Percentiles rank a stretch among this genome's conserved stretches.
Evolutionary conservation across 2,113 vertebrate species (phyloP).

Genomic region (Seriola quinqueradiata): DNA sequence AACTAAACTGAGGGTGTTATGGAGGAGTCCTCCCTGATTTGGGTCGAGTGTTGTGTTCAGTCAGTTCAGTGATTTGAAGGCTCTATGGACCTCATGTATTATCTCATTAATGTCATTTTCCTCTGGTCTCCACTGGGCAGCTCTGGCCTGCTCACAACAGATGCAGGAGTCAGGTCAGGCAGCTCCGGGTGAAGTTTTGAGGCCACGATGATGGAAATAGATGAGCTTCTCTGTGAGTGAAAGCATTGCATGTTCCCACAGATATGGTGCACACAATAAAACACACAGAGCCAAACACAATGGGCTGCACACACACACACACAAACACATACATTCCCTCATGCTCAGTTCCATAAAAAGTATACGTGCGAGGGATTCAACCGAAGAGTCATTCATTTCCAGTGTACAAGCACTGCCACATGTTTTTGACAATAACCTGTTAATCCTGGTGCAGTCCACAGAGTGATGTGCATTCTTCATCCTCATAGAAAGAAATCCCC

Average conservation of each 20-base stretch:
- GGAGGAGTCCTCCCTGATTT: neutral
- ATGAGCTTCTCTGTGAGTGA: constrained; percentile 24
- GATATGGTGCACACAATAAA: neutral
- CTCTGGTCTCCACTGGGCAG: neutral
- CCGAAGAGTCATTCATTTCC: constrained; percentile 75
- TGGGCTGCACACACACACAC: neutral
- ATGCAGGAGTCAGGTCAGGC: constrained; percentile 20
- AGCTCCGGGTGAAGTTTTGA: constrained; percentile 33
- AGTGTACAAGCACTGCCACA: constrained; percentile 63
- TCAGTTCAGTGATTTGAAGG: neutral
- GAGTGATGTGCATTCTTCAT: constrained; percentile 27
- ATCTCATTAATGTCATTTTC: constrained; percentile 43
- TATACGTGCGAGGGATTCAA: constrained; percentile 16
- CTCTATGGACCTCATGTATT: constrained; percentile 36
- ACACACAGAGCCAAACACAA: neutral
- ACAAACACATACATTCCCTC: neutral
- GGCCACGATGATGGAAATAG: constrained; percentile 45
- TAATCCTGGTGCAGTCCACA: constrained; percentile 64
- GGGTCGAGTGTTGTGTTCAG: neutral
- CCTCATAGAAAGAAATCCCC: constrained; percentile 24
- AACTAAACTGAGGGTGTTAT: neutral
- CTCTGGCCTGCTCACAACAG: neutral
- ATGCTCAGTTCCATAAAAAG: constrained; percentile 35
- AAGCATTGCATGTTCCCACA: constrained; percentile 1
- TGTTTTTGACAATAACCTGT: constrained; percentile 65